Evolutionary conservation across 2,888 invertebrate species (phyloP), one percentile per base, ranked within the genome.

Genomic region (Lypha dubia): DNA sequence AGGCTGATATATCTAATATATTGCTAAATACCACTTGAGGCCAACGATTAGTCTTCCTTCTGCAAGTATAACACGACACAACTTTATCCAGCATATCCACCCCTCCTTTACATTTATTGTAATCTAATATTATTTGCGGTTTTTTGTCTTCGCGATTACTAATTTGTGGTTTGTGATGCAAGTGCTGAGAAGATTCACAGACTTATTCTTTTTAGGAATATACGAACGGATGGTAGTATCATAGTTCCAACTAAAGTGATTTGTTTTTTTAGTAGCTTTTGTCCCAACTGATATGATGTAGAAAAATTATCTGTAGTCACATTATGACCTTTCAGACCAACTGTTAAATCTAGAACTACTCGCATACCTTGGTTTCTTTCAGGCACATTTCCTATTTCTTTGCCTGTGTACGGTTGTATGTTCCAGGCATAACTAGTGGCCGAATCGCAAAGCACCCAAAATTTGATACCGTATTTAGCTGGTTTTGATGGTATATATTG

Each of bases 61-160:
- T 67, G 51, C 67, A 67, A 67, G 28, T 67, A 49, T 20, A 51
- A 51, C 67, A 51, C 7, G 32, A 49, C 11, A 13, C 35, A 17
- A 32, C 17, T 49, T 67, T 49, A 49, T 67, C 32, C 28, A 65
- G 17, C 17, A 17, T 32, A 44, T 44, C 44, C 15, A 63, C 22
- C 1, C 24, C 15, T n/a, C 49, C 67, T 35, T 67, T 67, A 20
- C 32, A 67, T 67, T 67, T 67, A 17, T 51, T 68, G n/a, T 68
- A 53, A 41, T 56, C 38, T 38, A 56, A 5, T 38, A 56, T 53
- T 56, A 24, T 41, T n/a, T n/a, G n/a, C n/a, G n/a, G n/a, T n/a
- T n/a, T n/a, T n/a, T n/a, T n/a, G n/a, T n/a, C n/a, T n/a, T n/a
- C n/a, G n/a, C n/a, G n/a, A n/a, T n/a, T n/a, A n/a, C n/a, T n/a